phyloP scores from a whole-genome alignment of 2,113 vertebrate genomes.

The Melierax canorus region DNA sequence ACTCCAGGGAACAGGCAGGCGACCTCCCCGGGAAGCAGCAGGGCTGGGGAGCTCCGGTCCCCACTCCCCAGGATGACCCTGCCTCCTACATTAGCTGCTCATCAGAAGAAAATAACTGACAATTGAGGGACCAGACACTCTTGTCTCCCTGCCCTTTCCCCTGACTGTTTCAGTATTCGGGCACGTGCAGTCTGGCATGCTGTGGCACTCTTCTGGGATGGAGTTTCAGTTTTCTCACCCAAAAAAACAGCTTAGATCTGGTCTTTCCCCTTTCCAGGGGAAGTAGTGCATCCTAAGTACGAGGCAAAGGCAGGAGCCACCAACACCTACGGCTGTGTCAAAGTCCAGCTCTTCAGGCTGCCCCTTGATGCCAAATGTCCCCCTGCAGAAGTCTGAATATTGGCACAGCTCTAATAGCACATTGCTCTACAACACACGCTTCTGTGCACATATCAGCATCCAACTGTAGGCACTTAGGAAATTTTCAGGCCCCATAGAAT shows the following conservation, averaged over 20 bases:
- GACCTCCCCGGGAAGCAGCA: accelerated
- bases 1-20: neutral
- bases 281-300: neutral
- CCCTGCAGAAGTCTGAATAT: neutral
- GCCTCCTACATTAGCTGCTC: neutral
- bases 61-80: neutral
- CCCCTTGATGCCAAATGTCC: neutral
- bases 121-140: neutral
- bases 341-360: neutral
- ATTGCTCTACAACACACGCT: accelerated
- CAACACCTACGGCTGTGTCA: neutral
- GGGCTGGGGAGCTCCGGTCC: neutral
- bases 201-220: neutral
- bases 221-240: neutral
- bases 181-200: neutral
- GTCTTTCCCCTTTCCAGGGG: neutral
- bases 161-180: neutral
- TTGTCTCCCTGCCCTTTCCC: neutral
- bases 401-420: neutral
- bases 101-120: accelerated
- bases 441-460: accelerated
- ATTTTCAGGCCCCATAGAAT: neutral
- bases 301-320: neutral
- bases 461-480: neutral
- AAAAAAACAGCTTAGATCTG: neutral